A percentile compares a stretch with the other conserved stretches of the same genome.
phyloP scores from a whole-genome alignment of 2,797 vertebrate species.

The Epinephelus malabaricus region DNA sequence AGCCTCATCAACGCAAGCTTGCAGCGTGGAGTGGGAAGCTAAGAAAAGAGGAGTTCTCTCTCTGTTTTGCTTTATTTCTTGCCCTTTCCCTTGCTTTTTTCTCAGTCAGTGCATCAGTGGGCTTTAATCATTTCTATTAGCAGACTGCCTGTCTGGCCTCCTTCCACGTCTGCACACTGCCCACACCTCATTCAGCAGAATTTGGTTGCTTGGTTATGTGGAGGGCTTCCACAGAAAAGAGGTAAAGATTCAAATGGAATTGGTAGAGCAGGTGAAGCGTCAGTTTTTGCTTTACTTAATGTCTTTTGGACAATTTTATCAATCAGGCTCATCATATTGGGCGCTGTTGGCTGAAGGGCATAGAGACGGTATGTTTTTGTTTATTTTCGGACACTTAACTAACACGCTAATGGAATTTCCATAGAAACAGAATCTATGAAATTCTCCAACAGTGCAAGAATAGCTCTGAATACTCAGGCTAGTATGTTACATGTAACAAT shows the following conservation, averaged over 20 bases:
- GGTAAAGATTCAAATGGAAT: conserved; percentile 19
- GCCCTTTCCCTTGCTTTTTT: conserved; percentile 37
- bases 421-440: not conserved
- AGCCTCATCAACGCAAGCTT: conserved; percentile 30
- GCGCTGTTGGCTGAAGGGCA: not conserved
- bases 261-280: conserved; percentile 12
- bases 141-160: conserved; percentile 50
- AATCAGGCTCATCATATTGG: not conserved
- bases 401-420: not conserved
- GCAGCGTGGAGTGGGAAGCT: conserved; percentile 27
- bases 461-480: not conserved
- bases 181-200: conserved; percentile 53
- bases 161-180: conserved; percentile 42
- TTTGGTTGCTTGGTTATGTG: conserved; percentile 46
- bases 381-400: not conserved
- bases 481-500: not conserved
- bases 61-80: conserved; percentile 24
- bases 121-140: conserved; percentile 70
- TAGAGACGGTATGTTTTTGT: not conserved
- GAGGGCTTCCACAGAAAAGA: conserved; percentile 28
- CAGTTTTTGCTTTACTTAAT: conserved; percentile 30
- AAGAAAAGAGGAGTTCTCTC: conserved; percentile 31
- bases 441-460: not conserved
- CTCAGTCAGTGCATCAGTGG: conserved; percentile 40
- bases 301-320: not conserved